phyloP scores from a whole-genome alignment of 1,140 invertebrate genomes.

The Drosophila takahashii region DNA sequence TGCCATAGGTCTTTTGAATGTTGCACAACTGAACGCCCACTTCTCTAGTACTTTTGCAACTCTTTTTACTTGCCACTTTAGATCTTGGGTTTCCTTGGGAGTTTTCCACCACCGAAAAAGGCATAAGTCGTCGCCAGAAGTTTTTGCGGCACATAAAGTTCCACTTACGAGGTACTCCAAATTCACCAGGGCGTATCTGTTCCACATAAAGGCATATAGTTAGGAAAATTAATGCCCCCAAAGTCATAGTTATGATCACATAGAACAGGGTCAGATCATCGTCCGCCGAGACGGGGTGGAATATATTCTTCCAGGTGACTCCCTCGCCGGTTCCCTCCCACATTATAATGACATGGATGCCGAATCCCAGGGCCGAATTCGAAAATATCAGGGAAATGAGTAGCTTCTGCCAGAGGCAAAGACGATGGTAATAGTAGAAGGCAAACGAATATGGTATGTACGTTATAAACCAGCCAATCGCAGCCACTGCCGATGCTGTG shows the following conservation, averaged over 20 bases:
- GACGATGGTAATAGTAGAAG: conserved; percentile 86
- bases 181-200: conserved; percentile 89
- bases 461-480: conserved; percentile 89
- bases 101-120: not conserved
- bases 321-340: conserved; percentile 65
- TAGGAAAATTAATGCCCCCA: conserved; percentile 88
- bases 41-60: conserved; percentile 57
- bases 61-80: not conserved
- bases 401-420: conserved; percentile 86
- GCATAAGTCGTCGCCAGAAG: conserved; percentile 78
- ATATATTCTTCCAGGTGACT: conserved; percentile 89
- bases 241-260: conserved; percentile 87
- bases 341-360: conserved; percentile 88
- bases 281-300: conserved; percentile 88
- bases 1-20: conserved; percentile 87
- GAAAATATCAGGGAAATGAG: conserved; percentile 87
- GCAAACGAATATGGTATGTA: conserved; percentile 90
- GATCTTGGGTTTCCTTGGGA: not conserved
- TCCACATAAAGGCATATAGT: conserved; percentile 90
- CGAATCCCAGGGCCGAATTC: conserved; percentile 91
- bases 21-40: conserved; percentile 88
- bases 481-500: conserved; percentile 87
- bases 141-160: conserved; percentile 89
- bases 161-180: conserved; percentile 89
- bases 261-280: conserved; percentile 89